These are phyloP conservation scores for Cataglyphis rosenhaueri DNA, from an alignment of 2,888 invertebrate species.

Conservation along the genomic window DNA sequence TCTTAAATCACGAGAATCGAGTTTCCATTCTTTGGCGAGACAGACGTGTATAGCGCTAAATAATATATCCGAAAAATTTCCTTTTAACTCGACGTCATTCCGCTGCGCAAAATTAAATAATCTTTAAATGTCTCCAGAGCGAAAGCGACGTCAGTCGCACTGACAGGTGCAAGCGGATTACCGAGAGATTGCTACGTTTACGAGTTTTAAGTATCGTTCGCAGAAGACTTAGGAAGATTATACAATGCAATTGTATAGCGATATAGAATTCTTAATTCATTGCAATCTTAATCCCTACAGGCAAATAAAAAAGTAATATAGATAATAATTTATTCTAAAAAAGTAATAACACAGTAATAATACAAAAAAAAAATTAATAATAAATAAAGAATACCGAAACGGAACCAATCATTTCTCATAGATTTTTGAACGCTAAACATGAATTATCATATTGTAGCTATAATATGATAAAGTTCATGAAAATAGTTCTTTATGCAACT, in stretches of 20 bases:
- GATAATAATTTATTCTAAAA: neutral
- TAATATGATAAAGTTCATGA: too few relatives aligned
- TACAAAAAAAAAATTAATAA: too few relatives aligned
- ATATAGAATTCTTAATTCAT: neutral
- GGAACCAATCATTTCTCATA: too few relatives aligned
- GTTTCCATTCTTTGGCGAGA: neutral
- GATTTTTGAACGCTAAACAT: too few relatives aligned
- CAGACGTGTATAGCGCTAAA: neutral
- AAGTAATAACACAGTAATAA: too few relatives aligned
- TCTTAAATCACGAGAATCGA: slow-evolving; percentile 30
- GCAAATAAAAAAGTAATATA: neutral
- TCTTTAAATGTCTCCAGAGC: slow-evolving; percentile 38
- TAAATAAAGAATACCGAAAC: too few relatives aligned
- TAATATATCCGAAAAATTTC: slow-evolving; percentile 31
- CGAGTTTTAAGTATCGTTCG: slow-evolving; percentile 33
- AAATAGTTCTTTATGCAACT: too few relatives aligned
- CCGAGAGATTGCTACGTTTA: slow-evolving; percentile 6
- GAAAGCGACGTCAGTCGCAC: slow-evolving; percentile 33
- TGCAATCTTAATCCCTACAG: neutral
- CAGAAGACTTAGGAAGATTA: slow-evolving; percentile 13
- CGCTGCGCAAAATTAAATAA: slow-evolving; percentile 25
- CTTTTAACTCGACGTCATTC: neutral
- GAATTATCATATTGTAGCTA: too few relatives aligned
- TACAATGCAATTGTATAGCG: slow-evolving; percentile 5
- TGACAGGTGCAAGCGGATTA: slow-evolving; percentile 37